Evolutionary conservation across 1,140 invertebrate species (phyloP).

Genomic region (Drosophila takahashii): DNA sequence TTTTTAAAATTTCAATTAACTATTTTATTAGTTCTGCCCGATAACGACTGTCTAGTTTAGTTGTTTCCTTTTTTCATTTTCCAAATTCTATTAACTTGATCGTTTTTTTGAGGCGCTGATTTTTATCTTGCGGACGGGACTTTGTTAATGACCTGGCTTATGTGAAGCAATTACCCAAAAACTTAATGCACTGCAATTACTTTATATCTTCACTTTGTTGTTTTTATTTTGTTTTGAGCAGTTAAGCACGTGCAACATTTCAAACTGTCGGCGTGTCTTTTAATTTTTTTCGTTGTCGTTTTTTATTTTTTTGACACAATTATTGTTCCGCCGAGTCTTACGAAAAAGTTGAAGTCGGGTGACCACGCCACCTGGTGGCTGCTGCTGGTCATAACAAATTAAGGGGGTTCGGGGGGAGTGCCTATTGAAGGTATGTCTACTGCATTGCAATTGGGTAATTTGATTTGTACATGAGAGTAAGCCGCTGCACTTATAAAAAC

Average conservation of each 20-base stretch:
- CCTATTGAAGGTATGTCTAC: not conserved
- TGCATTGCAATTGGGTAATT: constrained; percentile 57
- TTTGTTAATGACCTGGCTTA: constrained; percentile 39
- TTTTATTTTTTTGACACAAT: constrained; percentile 60
- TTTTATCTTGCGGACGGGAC: constrained; percentile 15
- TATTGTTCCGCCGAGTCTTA: constrained; percentile 34
- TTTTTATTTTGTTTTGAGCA: constrained; percentile 28
- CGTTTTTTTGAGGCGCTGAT: constrained; percentile 19
- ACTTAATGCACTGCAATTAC: constrained; percentile 64
- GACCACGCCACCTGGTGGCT: constrained; percentile 35
- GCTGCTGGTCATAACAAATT: constrained; percentile 55
- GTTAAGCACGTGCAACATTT: constrained; percentile 70
- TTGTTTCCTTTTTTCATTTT: constrained; percentile 12
- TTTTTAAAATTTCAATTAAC: constrained; percentile 20
- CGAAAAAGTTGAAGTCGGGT: constrained; percentile 12
- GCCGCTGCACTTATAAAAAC: constrained; percentile 1
- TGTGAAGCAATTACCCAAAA: constrained; percentile 46
- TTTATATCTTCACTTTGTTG: constrained; percentile 35
- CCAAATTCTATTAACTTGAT: constrained; percentile 26
- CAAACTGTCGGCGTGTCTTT: constrained; percentile 52
- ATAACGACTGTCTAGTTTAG: constrained; percentile 8
- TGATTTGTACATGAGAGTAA: constrained; percentile 35
- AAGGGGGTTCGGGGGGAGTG: constrained; percentile 3
- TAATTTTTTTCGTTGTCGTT: constrained; percentile 21
- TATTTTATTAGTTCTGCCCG: constrained; percentile 3